Evolutionary conservation across 2,113 vertebrate genomes (phyloP).

Genomic region (Irena cyanogastra): DNA sequence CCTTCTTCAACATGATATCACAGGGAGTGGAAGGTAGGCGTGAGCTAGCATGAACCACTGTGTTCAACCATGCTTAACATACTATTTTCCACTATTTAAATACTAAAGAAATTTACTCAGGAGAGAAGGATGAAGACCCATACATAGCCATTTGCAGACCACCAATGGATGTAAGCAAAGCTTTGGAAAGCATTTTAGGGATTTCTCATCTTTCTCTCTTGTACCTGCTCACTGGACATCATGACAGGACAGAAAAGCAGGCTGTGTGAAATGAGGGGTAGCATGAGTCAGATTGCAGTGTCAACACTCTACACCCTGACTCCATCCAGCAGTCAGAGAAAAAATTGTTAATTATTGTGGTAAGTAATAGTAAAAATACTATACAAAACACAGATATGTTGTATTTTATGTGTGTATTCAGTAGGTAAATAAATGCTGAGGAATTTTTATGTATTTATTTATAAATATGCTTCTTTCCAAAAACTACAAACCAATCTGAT

Average conservation of each 20-base stretch:
- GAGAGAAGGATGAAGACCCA: not conserved
- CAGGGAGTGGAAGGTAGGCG: not conserved
- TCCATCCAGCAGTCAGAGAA: not conserved
- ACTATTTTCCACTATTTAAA: not conserved
- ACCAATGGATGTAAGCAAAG: not conserved
- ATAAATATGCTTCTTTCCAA: not conserved
- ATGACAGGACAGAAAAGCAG: not conserved
- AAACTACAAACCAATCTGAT: not conserved
- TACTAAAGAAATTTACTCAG: not conserved
- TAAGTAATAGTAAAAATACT: not conserved
- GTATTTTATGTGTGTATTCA: not conserved
- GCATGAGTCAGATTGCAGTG: not conserved
- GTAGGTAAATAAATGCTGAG: not conserved
- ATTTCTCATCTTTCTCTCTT: not conserved
- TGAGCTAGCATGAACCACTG: not conserved
- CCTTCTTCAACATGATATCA: not conserved
- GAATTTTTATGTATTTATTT: not conserved
- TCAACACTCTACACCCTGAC: not conserved
- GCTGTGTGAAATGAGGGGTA: not conserved
- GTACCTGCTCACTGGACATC: accelerated
- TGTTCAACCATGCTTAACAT: not conserved
- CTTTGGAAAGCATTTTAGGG: not conserved
- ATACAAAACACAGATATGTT: not conserved
- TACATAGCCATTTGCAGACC: not conserved
- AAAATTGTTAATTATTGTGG: not conserved